Evolutionary conservation across 2,888 invertebrate genomes (phyloP).

Genomic region (Ophion ellenae): DNA sequence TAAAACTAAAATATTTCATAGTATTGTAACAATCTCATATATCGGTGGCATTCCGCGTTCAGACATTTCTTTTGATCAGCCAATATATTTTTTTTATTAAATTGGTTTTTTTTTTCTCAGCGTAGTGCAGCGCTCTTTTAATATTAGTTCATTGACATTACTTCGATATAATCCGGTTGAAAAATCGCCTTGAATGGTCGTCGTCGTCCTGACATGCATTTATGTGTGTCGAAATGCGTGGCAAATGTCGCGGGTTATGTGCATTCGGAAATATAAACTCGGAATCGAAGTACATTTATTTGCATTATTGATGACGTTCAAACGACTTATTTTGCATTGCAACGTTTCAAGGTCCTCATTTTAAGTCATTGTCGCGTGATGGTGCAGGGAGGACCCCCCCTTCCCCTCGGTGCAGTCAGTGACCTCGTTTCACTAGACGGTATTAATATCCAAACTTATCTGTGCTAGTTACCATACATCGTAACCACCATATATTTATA

Average conservation of each 20-base stretch:
- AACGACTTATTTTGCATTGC: slow-evolving; percentile 12
- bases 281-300: slow-evolving; percentile 33
- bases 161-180: background rate
- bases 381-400: too few species aligned
- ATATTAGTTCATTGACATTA: slow-evolving; percentile 13
- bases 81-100: too few species aligned
- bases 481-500: too few species aligned
- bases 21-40: too few species aligned
- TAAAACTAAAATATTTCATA: too few species aligned
- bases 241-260: slow-evolving; percentile 36
- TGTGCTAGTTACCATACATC: too few species aligned
- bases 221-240: background rate
- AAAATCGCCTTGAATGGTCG: background rate
- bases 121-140: background rate
- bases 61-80: too few species aligned
- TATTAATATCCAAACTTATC: too few species aligned
- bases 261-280: slow-evolving; percentile 8
- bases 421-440: slow-evolving; percentile 9
- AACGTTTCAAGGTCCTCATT: slow-evolving; percentile 21
- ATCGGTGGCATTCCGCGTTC: too few species aligned
- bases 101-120: too few species aligned
- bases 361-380: background rate
- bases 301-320: slow-evolving; percentile 46
- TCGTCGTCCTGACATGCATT: too few species aligned
- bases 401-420: background rate